Percentiles rank a stretch among this genome's conserved stretches.
Evolutionary conservation across 2,888 invertebrate genomes (phyloP).

Genomic region (Campoplex capitator): DNA sequence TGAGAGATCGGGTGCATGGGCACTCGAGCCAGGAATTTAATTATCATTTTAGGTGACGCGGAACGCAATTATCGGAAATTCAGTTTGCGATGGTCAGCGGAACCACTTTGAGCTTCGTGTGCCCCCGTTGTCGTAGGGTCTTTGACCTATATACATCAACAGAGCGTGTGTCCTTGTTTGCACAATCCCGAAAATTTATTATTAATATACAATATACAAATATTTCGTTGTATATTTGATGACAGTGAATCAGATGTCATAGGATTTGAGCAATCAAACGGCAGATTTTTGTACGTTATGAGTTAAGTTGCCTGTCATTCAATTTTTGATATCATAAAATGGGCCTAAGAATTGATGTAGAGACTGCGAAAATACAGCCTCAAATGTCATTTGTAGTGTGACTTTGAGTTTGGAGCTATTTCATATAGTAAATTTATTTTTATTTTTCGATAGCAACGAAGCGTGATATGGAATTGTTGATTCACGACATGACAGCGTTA

Average conservation of each 20-base stretch:
- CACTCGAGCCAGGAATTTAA: conserved; percentile 79
- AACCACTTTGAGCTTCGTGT: conserved; percentile 68
- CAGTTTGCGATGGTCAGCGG: conserved; percentile 80
- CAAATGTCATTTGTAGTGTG: too few species aligned
- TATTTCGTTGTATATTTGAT: neutral
- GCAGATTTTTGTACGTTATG: neutral
- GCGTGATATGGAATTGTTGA: too few species aligned
- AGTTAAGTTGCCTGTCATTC: neutral
- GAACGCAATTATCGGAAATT: conserved; percentile 84
- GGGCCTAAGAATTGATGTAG: too few species aligned
- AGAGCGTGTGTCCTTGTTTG: neutral
- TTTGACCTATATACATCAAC: conserved; percentile 45
- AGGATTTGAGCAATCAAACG: conserved; percentile 1
- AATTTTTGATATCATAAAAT: too few species aligned
- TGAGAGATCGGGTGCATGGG: conserved; percentile 21
- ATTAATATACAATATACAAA: neutral
- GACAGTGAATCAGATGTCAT: neutral
- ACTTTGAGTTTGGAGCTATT: too few species aligned
- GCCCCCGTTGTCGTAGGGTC: conserved; percentile 22
- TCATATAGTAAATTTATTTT: too few species aligned
- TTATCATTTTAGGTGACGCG: conserved; percentile 82
- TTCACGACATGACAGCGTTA: too few species aligned
- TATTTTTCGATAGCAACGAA: too few species aligned
- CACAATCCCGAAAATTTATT: neutral
- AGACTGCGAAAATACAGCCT: neutral